A percentile compares a stretch with the other conserved stretches of the same genome.
Evolutionary conservation across 2,797 vertebrate genomes (phyloP).

Genomic region (Galago senegalensis): DNA sequence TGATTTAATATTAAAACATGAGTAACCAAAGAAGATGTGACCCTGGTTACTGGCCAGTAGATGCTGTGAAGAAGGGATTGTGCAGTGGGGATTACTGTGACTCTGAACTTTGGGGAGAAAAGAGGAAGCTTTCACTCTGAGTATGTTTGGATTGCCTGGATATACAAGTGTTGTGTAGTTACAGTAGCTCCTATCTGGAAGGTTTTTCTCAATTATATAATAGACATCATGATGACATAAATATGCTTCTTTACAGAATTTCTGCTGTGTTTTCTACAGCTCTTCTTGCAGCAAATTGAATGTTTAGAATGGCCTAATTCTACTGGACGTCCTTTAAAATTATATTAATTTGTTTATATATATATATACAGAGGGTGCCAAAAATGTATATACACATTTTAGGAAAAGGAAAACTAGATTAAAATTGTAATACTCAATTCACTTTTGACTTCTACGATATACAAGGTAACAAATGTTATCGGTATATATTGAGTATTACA

Average conservation of each 20-base stretch:
- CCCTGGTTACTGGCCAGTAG: not conserved
- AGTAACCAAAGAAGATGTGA: not conserved
- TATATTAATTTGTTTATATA: not conserved
- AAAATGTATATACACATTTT: no score
- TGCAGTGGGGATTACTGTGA: not conserved
- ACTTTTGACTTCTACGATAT: no score
- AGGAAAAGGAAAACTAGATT: no score
- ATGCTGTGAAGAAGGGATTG: not conserved
- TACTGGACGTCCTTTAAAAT: not conserved
- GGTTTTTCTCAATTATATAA: not conserved
- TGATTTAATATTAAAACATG: not conserved
- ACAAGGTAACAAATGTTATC: no score
- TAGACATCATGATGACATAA: not conserved
- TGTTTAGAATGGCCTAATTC: not conserved
- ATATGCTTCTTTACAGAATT: not conserved
- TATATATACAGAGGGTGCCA: not conserved
- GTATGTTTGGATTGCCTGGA: not conserved
- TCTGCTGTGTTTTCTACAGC: not conserved
- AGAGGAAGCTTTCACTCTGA: not conserved
- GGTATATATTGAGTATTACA: no score
- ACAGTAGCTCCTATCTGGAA: not conserved
- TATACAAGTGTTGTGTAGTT: not conserved
- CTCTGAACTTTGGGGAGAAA: not conserved
- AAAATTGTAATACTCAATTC: no score
- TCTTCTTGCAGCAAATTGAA: not conserved